Evolutionary conservation across 2,888 invertebrate species (phyloP).

Genomic region (Platycnemis pennipes): DNA sequence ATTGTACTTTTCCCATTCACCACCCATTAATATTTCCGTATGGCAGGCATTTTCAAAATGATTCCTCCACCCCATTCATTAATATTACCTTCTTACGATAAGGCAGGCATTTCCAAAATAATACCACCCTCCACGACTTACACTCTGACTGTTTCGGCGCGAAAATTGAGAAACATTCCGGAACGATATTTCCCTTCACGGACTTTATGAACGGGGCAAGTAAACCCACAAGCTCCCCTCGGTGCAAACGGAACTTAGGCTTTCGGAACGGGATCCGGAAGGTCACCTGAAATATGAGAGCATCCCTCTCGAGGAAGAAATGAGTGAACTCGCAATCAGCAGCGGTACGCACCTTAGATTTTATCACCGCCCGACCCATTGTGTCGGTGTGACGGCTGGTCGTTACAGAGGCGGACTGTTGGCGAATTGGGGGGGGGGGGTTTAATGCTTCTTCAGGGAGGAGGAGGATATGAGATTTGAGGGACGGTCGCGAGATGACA

Average conservation of each 20-base stretch:
- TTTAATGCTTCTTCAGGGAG: not conserved
- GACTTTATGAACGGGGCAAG: too few relatives aligned
- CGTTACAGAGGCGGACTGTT: not conserved
- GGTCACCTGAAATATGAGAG: not conserved
- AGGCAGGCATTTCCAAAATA: too few relatives aligned
- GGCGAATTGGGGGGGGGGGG: not conserved
- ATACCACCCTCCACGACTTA: too few relatives aligned
- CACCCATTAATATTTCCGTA: too few relatives aligned
- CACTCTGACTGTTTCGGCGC: too few relatives aligned
- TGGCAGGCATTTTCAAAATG: too few relatives aligned
- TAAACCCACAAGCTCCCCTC: not conserved
- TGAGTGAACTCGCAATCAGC: not conserved
- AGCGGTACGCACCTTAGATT: not conserved
- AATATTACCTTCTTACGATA: too few relatives aligned
- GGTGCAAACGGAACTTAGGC: not conserved
- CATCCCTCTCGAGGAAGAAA: not conserved
- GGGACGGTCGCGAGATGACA: not conserved
- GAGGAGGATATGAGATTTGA: not conserved
- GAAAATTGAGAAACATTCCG: too few relatives aligned
- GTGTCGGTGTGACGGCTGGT: conserved; percentile 20
- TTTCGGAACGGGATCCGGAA: not conserved
- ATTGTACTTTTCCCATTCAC: too few relatives aligned
- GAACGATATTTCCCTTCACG: too few relatives aligned
- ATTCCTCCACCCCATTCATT: too few relatives aligned
- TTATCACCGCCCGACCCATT: not conserved